These are phyloP conservation scores for Saiga tatarica DNA, from an alignment of 2,113 vertebrate species.

Conservation along the genomic window DNA sequence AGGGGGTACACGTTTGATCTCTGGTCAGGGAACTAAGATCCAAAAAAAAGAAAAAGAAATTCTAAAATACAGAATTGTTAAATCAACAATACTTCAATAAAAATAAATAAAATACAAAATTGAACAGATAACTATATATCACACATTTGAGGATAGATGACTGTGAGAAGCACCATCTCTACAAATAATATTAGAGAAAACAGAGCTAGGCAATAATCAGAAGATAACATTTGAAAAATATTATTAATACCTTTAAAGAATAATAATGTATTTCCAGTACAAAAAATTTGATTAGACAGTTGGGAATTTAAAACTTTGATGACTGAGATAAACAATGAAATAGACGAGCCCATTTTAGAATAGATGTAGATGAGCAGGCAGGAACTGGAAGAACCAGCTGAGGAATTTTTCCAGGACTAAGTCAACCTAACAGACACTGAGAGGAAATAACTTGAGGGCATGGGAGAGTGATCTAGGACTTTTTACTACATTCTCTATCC, in stretches of 20 bases:
- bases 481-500: background rate
- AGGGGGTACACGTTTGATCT: fast-evolving
- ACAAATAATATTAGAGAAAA: background rate
- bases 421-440: background rate
- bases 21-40: background rate
- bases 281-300: background rate
- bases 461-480: background rate
- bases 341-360: background rate
- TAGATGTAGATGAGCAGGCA: background rate
- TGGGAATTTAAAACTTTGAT: background rate
- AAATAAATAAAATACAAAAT: constrained; percentile 1
- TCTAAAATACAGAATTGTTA: background rate
- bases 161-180: background rate
- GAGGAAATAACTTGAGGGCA: background rate
- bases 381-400: background rate
- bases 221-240: background rate
- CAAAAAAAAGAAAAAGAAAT: background rate
- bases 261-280: background rate
- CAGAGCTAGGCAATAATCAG: background rate
- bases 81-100: background rate
- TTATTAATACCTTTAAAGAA: background rate
- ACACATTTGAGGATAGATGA: background rate
- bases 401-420: background rate
- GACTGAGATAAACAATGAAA: background rate
- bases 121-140: background rate